Evolutionary conservation across 2,888 invertebrate species (phyloP), one percentile per base, ranked within the genome.

Genomic region (Mythimna lalbum): DNA sequence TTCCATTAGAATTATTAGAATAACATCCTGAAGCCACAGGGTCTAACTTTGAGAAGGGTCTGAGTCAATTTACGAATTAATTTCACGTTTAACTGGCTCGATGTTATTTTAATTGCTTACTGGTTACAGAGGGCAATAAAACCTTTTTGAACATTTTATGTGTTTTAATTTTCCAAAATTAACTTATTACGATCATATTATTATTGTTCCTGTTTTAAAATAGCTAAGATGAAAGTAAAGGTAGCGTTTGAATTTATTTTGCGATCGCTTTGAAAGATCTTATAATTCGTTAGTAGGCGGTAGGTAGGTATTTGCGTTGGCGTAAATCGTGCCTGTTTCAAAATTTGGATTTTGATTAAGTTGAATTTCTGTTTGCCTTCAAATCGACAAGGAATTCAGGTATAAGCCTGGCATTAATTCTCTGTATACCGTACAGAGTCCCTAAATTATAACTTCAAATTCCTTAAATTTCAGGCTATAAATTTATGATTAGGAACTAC

Each of bases 31-130:
- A 31, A 64, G 52, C 82, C 63, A 53, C 73, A 47, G 56, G 73
- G 60, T 31, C 33, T 47, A 60, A 74, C 53, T 80, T 69, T 83
- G 76, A 81, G 57, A 61, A 75, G 69, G 83, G 80, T 76, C 69
- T 47, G 47, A 71, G 70, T 68, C 68, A 83, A 83, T 80, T 75
- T 75, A 27, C 39, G 61, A 83, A 83, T 80, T 75, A 83, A 80
- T 83, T 80, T 75, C 60, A 52, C 66, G 62, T 72, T 67, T 62
- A 72, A 63, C 73, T 72, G 61, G 56, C 50, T 53, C 60, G 36
- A 83, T 80, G 76, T 80, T 76, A 63, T 80, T 83, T 83, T 76
- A 81, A 81, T 81, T 63, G 69, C 67, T 68, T 33, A 31, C 55
- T 62, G 43, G 71, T 61, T 68, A 63, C 60, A 47, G 59, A 59